Base-by-base conservation (phyloP, 2,888 invertebrate species). In the Pyrrhia umbra region DNA sequence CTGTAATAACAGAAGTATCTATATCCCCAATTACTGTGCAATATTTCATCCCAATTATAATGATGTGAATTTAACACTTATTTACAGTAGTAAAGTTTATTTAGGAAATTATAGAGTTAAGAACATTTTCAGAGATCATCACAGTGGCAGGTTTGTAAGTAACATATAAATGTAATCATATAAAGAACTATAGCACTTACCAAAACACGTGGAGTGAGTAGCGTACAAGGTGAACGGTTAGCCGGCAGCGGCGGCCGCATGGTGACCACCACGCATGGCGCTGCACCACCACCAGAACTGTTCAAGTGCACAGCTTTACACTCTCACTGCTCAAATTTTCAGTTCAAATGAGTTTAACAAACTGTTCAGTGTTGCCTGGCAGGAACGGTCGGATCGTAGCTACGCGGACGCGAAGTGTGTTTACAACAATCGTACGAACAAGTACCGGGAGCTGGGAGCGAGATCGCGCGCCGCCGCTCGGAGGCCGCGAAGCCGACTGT, bases 241-340 rank as follows among this genome's bases (percentile, higher is more conserved):
- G 80, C 93, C 92, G 81, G 90, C 92, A 79, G 89, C 86, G 60
- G 86, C 85, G 74, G 88, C 86, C 79, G 84, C 87, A 81, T 85
- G 86, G 81, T 85, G 85, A 79, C 83, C 82, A 84, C 81, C 86
- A 80, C 89, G 88, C 93, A 94, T 94, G 81, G 74, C 77, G 79
- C 77, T 72, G 68, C 72, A 80, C 74, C 80, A 79, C 79, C 83
- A 81, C 75, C 75, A 78, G 51, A 45, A 66, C 61, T 65, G 63
- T 58, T 45, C 67, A 68, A 72, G 60, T 68, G 58, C 68, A 57
- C 68, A 23, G 18, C 27, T 46, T n/a, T n/a, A n/a, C 51, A 55
- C 75, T 74, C 68, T 63, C 78, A 82, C 83, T 71, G 40, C 54
- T 54, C 25, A 70, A 65, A 54, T 49, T 39, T 20, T 49, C 21